These are phyloP conservation scores for Sebastiscus albofasciatus DNA, from an alignment of 2,797 vertebrate genomes.

Conservation along the genomic window DNA sequence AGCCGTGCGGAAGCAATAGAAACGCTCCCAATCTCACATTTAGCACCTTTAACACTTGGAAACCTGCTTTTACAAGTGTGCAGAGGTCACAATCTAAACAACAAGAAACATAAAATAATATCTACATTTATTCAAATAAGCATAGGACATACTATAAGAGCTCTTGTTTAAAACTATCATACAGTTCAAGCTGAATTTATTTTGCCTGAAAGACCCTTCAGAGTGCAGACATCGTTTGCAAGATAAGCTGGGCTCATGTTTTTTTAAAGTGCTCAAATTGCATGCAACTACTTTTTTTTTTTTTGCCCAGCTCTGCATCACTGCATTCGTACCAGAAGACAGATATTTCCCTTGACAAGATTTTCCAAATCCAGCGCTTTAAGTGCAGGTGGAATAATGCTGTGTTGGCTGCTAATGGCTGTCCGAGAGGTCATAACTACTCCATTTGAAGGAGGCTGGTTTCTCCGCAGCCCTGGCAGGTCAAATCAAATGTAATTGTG, in stretches of 20 bases:
- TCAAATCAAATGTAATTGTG: constrained; percentile 87
- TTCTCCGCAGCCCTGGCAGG: constrained; percentile 78
- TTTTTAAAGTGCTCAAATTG: constrained; percentile 76
- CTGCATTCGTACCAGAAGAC: constrained; percentile 61
- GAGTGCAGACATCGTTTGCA: constrained; percentile 70
- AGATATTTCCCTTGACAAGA: constrained; percentile 78
- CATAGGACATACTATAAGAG: neutral
- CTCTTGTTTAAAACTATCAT: constrained; percentile 9
- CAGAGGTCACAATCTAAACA: neutral
- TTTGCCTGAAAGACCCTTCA: constrained; percentile 44
- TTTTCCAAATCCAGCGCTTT: constrained; percentile 73
- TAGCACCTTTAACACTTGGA: neutral
- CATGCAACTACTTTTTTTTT: constrained; percentile 57
- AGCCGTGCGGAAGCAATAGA: too few relatives aligned
- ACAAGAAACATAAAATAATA: neutral
- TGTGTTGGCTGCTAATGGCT: constrained; percentile 81
- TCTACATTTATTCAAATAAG: neutral
- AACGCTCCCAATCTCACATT: too few relatives aligned
- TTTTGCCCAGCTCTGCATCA: constrained; percentile 50
- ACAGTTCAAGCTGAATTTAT: constrained; percentile 19
- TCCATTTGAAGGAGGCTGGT: constrained; percentile 82
- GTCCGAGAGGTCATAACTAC: constrained; percentile 85
- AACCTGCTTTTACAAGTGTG: constrained; percentile 1
- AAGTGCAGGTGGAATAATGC: constrained; percentile 79
- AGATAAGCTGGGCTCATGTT: constrained; percentile 73